Conservation (phyloP, 1,140 invertebrate genomes). For the Trichomalopsis sarcophagae region DNA sequence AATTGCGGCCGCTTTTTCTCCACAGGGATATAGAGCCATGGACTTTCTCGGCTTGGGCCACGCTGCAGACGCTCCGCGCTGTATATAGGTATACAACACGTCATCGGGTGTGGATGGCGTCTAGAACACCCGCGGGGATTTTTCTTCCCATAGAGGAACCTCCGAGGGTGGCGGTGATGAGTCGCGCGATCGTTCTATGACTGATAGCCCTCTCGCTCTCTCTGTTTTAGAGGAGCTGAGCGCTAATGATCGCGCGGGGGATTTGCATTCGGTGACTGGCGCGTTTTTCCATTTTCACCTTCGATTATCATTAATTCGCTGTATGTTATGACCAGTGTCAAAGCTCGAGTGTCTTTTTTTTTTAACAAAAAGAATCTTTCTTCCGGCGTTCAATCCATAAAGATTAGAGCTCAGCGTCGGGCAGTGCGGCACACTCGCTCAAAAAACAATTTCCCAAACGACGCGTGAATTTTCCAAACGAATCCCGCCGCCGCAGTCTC, state of each 20-base stretch:
- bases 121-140: not conserved
- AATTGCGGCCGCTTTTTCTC: conserved; percentile 57
- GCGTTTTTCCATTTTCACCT: too few species aligned
- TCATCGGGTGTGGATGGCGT: not conserved
- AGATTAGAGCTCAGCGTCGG: not conserved
- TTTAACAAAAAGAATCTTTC: not conserved
- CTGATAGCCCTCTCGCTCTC: not conserved
- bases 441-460: conserved; percentile 19
- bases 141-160: not conserved
- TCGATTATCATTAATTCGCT: too few species aligned
- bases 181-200: not conserved
- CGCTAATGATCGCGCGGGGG: not conserved
- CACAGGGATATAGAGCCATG: not conserved
- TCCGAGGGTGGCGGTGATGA: not conserved
- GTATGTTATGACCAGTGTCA: too few species aligned
- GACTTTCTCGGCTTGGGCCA: not conserved
- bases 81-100: not conserved
- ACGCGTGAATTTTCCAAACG: not conserved
- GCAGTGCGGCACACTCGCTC: not conserved
- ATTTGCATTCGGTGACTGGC: too few species aligned
- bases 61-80: not conserved
- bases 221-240: not conserved
- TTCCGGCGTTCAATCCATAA: not conserved
- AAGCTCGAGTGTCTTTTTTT: too few species aligned
- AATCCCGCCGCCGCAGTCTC: too few species aligned